Evolutionary conservation across 2,797 vertebrate species (phyloP).

Genomic region (Spinus pinus): DNA sequence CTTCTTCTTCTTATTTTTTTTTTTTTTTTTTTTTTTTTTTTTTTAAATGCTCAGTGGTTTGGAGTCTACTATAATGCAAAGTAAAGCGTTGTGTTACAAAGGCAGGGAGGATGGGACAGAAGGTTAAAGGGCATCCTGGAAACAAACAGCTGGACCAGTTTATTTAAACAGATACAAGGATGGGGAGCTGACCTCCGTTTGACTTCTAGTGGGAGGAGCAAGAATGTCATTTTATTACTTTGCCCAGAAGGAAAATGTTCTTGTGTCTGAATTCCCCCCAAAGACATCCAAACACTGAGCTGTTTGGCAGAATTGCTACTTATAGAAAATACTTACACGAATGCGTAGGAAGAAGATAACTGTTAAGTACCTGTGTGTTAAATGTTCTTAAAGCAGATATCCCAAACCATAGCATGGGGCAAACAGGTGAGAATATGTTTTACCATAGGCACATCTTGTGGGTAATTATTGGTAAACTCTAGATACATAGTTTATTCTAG

Average conservation of each 20-base stretch:
- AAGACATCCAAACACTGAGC: slow-evolving; percentile 72
- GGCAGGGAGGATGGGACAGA: slow-evolving; percentile 77
- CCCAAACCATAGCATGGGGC: background rate
- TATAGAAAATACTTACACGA: background rate
- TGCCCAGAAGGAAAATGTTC: slow-evolving; percentile 81
- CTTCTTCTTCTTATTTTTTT: background rate
- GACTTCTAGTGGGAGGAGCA: slow-evolving; percentile 85
- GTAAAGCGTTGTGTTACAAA: slow-evolving; percentile 76
- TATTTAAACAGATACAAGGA: slow-evolving; percentile 89
- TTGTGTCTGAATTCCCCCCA: slow-evolving; percentile 74
- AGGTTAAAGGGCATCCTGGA: slow-evolving; percentile 88
- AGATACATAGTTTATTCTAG: background rate
- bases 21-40: background rate
- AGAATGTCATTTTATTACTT: slow-evolving; percentile 86
- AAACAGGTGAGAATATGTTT: slow-evolving; percentile 7
- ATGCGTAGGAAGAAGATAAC: slow-evolving; percentile 5
- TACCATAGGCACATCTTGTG: background rate
- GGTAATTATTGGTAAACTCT: background rate
- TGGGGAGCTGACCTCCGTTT: slow-evolving; percentile 86
- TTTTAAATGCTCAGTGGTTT: slow-evolving; percentile 57
- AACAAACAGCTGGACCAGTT: slow-evolving; percentile 92
- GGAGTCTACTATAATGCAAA: slow-evolving; percentile 70
- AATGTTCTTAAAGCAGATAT: background rate
- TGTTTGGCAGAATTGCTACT: slow-evolving; percentile 63
- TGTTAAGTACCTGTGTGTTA: slow-evolving; percentile 41